These are phyloP conservation scores for Pangasius djambal DNA, from an alignment of 2,797 vertebrate species.

Conservation along the genomic window DNA sequence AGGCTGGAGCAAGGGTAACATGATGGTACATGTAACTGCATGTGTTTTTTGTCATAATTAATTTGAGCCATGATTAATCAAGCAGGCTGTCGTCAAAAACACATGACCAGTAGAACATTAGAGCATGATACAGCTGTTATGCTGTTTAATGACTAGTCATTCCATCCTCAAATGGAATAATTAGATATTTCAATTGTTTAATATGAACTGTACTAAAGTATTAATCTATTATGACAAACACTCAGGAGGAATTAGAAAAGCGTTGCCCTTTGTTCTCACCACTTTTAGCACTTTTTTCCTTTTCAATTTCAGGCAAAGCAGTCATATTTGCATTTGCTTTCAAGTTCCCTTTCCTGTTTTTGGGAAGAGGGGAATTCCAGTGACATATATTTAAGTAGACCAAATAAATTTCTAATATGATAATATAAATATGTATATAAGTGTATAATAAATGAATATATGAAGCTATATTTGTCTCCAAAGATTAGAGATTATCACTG, in stretches of 20 bases:
- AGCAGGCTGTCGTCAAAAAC: background rate
- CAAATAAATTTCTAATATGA: background rate
- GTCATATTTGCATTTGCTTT: background rate
- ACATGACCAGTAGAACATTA: too few relatives aligned
- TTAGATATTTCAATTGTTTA: background rate
- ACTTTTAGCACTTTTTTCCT: background rate
- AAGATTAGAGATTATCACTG: background rate
- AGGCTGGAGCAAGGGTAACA: conserved; percentile 10
- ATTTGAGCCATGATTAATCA: background rate
- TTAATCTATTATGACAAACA: background rate
- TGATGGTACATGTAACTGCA: background rate
- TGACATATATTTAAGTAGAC: background rate
- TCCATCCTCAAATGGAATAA: background rate
- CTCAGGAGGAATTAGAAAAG: background rate
- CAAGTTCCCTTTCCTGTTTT: background rate
- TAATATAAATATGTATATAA: too few relatives aligned
- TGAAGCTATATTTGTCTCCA: background rate
- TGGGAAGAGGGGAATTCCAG: background rate
- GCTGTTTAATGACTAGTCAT: background rate
- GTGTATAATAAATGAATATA: background rate
- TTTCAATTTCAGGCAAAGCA: background rate
- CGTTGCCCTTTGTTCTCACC: background rate
- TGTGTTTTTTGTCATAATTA: conserved; percentile 17
- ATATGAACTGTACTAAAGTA: background rate
- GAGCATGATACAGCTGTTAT: background rate